These are phyloP conservation scores for Phocoena sinus DNA, from an alignment of 2,113 vertebrate genomes.

Conservation along the genomic window DNA sequence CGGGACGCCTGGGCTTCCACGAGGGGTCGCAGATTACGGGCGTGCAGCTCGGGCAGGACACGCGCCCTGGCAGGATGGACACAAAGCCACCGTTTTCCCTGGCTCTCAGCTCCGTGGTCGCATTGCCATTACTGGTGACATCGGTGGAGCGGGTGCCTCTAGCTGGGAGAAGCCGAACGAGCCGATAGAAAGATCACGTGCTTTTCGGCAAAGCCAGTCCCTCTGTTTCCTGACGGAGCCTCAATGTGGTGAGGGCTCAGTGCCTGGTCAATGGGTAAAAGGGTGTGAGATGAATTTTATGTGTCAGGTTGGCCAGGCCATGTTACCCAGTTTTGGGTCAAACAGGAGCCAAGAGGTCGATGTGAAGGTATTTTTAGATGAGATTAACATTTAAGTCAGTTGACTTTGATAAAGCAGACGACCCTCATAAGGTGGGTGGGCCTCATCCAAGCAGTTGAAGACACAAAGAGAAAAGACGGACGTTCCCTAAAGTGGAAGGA, in stretches of 20 bases:
- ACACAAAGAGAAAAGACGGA: neutral
- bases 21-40: rapidly evolving
- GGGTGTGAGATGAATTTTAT: neutral
- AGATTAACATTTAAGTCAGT: neutral
- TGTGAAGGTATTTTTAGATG: neutral
- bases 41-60: rapidly evolving
- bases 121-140: rapidly evolving
- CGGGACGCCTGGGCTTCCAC: rapidly evolving
- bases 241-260: rapidly evolving
- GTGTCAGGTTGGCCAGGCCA: neutral
- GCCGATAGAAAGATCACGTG: neutral
- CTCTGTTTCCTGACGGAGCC: neutral
- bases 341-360: rapidly evolving
- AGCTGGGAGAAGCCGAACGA: neutral
- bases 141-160: rapidly evolving
- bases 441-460: neutral
- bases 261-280: rapidly evolving
- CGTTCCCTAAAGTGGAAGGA: too few species aligned
- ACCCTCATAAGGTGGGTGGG: rapidly evolving
- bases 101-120: neutral
- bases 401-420: neutral
- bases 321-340: neutral
- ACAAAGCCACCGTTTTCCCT: rapidly evolving
- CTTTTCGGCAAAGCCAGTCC: neutral
- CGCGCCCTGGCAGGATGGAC: rapidly evolving